These are phyloP conservation scores for Cryptophagus acutangulus DNA, from an alignment of 2,888 invertebrate species.

Conservation along the genomic window DNA sequence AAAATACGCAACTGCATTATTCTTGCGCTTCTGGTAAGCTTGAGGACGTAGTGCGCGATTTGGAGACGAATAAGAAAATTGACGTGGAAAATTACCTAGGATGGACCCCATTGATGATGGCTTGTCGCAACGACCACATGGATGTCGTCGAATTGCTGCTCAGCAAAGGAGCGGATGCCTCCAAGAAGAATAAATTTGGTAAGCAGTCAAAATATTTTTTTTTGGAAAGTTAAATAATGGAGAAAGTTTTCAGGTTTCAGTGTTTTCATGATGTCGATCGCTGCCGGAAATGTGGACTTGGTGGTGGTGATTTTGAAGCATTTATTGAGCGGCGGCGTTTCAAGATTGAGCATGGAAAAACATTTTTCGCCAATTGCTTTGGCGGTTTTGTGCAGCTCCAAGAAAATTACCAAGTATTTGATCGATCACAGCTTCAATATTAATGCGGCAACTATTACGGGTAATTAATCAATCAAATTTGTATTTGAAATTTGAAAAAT, in stretches of 20 bases:
- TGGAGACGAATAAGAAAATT: constrained; percentile 28
- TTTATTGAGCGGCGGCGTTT: constrained; percentile 40
- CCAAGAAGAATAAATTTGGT: constrained; percentile 41
- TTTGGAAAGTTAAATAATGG: constrained; percentile 1
- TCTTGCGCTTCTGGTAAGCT: constrained; percentile 34
- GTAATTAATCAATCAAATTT: constrained; percentile 24
- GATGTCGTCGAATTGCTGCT: constrained; percentile 36
- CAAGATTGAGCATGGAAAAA: constrained; percentile 38
- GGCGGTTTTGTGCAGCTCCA: constrained; percentile 37
- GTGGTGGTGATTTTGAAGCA: constrained; percentile 37
- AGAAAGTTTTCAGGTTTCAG: constrained; percentile 35
- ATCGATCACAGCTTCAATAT: constrained; percentile 35
- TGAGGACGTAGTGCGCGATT: constrained; percentile 25
- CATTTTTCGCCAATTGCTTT: constrained; percentile 39
- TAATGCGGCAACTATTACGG: constrained; percentile 32
- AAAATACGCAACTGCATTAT: constrained; percentile 41
- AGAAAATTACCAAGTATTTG: constrained; percentile 36
- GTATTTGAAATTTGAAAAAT: background rate
- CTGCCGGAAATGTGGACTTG: constrained; percentile 38
- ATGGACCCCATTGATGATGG: constrained; percentile 48
- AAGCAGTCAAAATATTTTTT: constrained; percentile 19
- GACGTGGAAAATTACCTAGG: constrained; percentile 42
- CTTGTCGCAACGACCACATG: constrained; percentile 37
- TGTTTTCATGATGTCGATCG: constrained; percentile 38
- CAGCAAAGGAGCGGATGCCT: constrained; percentile 39